phyloP scores from a whole-genome alignment of 2,113 vertebrate genomes.

The Thermophis baileyi region DNA sequence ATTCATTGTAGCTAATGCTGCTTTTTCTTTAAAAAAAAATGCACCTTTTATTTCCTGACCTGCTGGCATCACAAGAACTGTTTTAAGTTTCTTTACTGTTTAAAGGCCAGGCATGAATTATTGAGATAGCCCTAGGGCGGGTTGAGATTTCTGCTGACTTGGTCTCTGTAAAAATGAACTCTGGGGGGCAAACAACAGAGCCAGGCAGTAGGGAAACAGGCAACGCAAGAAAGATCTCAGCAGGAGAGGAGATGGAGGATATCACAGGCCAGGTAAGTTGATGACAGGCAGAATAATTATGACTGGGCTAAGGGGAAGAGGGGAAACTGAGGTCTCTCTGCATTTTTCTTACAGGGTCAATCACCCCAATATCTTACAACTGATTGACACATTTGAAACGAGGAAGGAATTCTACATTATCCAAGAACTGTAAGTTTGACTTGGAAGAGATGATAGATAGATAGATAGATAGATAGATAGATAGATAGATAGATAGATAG shows the following conservation, averaged over 20 bases:
- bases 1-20: neutral
- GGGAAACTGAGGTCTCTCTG: neutral
- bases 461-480: neutral
- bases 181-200: neutral
- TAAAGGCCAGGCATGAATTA: conserved; percentile 21
- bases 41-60: neutral
- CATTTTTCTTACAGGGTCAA: conserved; percentile 68
- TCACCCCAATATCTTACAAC: conserved; percentile 82
- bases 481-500: neutral
- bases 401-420: conserved; percentile 83
- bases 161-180: conserved; percentile 7
- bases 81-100: conserved; percentile 22
- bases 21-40: neutral
- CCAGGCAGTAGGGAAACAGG: neutral
- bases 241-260: neutral
- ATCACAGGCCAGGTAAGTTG: neutral
- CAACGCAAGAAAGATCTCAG: neutral
- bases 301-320: neutral
- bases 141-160: conserved; percentile 23
- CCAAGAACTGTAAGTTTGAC: conserved; percentile 79
- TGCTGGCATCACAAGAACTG: neutral
- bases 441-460: neutral
- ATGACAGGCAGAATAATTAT: neutral
- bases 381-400: conserved; percentile 83
- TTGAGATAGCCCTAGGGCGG: neutral